A percentile compares a stretch with the other conserved stretches of the same genome.
These are phyloP conservation scores for Drosophila setifemur DNA, from an alignment of 1,140 invertebrate species.

Conservation along the genomic window DNA sequence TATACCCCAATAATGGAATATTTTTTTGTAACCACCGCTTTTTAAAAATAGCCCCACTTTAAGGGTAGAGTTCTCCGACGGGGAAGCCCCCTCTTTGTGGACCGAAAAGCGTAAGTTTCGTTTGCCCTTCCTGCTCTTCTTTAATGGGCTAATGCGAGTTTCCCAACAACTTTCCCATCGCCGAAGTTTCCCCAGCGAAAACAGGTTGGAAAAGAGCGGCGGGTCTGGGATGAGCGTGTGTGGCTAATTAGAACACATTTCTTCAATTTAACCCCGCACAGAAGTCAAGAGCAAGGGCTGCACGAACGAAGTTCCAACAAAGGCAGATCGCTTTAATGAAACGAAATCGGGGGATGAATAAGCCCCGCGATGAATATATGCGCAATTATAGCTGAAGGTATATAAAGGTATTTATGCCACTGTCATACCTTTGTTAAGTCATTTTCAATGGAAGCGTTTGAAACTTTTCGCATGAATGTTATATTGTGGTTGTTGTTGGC, in stretches of 20 bases:
- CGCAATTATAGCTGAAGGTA: conserved; percentile 12
- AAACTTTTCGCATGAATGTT: conserved; percentile 74
- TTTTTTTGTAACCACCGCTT: conserved; percentile 10
- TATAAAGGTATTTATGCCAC: conserved; percentile 5
- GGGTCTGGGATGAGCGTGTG: conserved; percentile 42
- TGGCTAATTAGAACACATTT: conserved; percentile 79
- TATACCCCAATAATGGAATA: conserved; percentile 5
- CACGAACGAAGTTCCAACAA: conserved; percentile 13
- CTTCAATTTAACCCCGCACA: conserved; percentile 71
- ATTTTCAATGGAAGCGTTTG: conserved; percentile 69
- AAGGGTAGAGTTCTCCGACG: not conserved
- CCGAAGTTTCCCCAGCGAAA: conserved; percentile 36
- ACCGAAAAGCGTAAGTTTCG: conserved; percentile 61
- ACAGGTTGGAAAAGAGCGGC: not conserved
- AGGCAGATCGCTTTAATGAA: conserved; percentile 57
- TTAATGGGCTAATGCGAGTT: conserved; percentile 72
- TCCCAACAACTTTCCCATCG: conserved; percentile 61
- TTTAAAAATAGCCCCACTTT: conserved; percentile 31
- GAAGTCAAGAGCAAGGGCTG: conserved; percentile 18
- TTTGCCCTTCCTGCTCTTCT: conserved; percentile 25
- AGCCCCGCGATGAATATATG: conserved; percentile 5
- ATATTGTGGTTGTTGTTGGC: conserved; percentile 39
- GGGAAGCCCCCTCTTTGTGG: not conserved
- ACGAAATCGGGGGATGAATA: conserved; percentile 45
- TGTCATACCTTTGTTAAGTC: conserved; percentile 60